Conservation (phyloP, 2,797 vertebrate species). For the Micrastur ruficollis region DNA sequence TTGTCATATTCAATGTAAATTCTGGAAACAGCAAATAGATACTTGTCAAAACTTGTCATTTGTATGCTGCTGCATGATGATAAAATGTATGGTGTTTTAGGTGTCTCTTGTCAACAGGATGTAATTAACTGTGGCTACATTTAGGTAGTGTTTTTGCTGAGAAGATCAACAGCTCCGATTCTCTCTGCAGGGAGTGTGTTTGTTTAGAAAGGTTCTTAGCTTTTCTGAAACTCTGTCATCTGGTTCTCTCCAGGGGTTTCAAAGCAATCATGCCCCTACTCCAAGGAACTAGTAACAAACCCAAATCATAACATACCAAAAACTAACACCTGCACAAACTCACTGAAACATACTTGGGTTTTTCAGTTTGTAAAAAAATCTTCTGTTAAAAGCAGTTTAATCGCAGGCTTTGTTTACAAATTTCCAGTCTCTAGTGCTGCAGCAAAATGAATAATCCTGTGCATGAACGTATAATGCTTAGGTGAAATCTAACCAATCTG, state of each 20-base stretch:
- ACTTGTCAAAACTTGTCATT: conserved; percentile 66
- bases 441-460: background rate
- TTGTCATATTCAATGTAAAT: conserved; percentile 45
- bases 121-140: conserved; percentile 47
- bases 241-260: conserved; percentile 7
- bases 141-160: conserved; percentile 29
- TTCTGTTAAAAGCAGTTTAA: background rate
- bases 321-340: background rate
- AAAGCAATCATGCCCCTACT: background rate
- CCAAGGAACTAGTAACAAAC: background rate
- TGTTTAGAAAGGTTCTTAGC: conserved; percentile 36
- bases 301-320: background rate
- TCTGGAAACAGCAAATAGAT: conserved; percentile 56
- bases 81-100: conserved; percentile 33
- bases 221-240: conserved; percentile 10
- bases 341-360: background rate
- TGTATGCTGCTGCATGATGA: conserved; percentile 18
- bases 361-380: background rate
- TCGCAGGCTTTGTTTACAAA: background rate
- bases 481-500: background rate
- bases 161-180: conserved; percentile 26
- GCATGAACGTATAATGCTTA: background rate
- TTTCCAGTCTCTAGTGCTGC: background rate
- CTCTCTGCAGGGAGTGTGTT: background rate
- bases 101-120: conserved; percentile 41